Conservation (phyloP, 2,888 invertebrate genomes). For the Vesta saturnalis region DNA sequence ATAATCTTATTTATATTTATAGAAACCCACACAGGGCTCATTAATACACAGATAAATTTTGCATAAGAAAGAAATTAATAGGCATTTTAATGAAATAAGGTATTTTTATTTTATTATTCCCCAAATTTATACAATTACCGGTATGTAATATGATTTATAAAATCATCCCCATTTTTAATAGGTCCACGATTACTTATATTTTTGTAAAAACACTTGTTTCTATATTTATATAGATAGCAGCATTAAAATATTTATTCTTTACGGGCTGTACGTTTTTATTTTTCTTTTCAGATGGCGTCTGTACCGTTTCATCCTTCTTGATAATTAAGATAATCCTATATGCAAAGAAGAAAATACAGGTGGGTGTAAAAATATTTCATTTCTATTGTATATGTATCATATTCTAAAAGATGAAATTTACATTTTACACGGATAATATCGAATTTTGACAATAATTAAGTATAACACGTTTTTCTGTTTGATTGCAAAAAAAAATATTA, state of each 20-base stretch:
- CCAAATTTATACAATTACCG: not conserved
- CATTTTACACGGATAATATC: not conserved
- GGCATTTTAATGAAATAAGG: not conserved
- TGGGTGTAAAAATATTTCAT: slow-evolving; percentile 15
- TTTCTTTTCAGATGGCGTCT: slow-evolving; percentile 28
- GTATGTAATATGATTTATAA: not conserved
- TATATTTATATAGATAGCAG: not conserved
- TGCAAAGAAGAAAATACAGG: slow-evolving; percentile 9
- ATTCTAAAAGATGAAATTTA: not conserved
- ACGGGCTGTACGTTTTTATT: not conserved
- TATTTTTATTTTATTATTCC: slow-evolving; percentile 1
- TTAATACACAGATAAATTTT: slow-evolving; percentile 22
- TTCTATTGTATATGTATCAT: not conserved
- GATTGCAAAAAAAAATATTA: not conserved
- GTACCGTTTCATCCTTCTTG: slow-evolving; percentile 23
- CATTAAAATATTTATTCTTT: not conserved
- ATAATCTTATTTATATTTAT: slow-evolving; percentile 47
- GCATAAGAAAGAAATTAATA: slow-evolving; percentile 16
- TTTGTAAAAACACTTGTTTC: no score
- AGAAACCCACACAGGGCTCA: slow-evolving; percentile 31
- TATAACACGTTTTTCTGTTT: not conserved
- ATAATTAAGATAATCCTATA: slow-evolving; percentile 6
- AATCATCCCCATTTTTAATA: no score
- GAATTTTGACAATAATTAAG: not conserved
- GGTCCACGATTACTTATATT: no score